Conservation (phyloP, 1,140 invertebrate species). For the Anoplophora glabripennis region DNA sequence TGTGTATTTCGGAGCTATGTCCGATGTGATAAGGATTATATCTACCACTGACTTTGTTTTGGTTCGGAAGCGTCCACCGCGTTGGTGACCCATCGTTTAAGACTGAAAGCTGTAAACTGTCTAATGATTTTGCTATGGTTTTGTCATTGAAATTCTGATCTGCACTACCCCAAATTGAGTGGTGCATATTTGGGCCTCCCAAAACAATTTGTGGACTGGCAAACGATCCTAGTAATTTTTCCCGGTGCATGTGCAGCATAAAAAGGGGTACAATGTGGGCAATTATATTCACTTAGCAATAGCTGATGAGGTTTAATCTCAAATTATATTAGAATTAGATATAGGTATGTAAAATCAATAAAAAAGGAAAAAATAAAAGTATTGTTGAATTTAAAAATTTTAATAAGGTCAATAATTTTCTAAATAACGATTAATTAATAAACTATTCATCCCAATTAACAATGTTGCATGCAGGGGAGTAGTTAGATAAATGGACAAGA, state of each 20-base stretch:
- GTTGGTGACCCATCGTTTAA: not conserved
- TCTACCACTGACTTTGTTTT: not conserved
- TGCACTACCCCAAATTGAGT: not conserved
- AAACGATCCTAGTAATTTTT: no score
- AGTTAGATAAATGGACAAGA: conserved; percentile 1
- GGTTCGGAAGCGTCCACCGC: not conserved
- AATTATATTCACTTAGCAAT: no score
- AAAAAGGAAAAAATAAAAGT: no score
- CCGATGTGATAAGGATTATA: not conserved
- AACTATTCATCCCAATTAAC: conserved; percentile 14
- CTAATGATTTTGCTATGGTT: not conserved
- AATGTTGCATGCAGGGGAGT: conserved; percentile 16
- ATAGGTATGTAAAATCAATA: no score
- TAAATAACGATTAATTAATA: no score
- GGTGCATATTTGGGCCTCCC: conserved; percentile 1
- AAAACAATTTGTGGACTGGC: no score
- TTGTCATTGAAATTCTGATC: not conserved
- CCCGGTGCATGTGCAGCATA: no score
- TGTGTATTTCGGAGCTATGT: not conserved
- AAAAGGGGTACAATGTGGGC: no score
- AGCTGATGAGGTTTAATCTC: no score
- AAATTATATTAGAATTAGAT: no score
- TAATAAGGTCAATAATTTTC: no score
- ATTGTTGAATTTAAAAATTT: no score
- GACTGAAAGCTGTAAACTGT: not conserved